Percentiles rank a stretch among this genome's conserved stretches.
phyloP scores from a whole-genome alignment of 2,797 vertebrate species.

The Darevskia nairensis region DNA sequence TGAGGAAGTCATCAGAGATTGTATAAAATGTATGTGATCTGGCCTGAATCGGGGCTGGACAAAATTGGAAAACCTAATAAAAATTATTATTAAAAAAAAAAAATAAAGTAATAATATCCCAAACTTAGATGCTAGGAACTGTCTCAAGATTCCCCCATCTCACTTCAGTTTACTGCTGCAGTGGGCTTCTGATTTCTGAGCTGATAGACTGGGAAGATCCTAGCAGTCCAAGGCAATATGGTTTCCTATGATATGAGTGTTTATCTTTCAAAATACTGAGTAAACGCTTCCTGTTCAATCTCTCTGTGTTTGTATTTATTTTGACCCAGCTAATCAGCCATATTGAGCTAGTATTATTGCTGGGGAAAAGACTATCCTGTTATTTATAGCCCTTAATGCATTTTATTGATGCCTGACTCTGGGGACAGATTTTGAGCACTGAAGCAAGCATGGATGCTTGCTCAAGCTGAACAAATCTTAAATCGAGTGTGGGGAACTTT shows the following conservation, averaged over 20 bases:
- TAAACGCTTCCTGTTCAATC: background rate
- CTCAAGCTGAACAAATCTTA: too few relatives aligned
- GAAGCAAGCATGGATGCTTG: background rate
- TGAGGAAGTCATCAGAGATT: too few relatives aligned
- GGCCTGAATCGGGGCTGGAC: too few relatives aligned
- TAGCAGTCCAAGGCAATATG: too few relatives aligned
- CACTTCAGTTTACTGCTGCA: background rate
- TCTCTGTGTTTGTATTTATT: background rate
- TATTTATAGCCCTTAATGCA: background rate
- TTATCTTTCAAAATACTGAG: background rate
- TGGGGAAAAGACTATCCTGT: background rate
- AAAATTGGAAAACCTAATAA: too few relatives aligned
- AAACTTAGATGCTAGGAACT: background rate
- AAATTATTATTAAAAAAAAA: too few relatives aligned
- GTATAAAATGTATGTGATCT: too few relatives aligned
- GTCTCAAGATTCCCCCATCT: background rate
- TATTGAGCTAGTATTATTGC: background rate
- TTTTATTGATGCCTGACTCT: background rate
- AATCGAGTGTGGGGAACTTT: too few relatives aligned
- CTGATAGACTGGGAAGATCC: background rate
- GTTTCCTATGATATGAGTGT: background rate
- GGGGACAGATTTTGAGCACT: background rate
- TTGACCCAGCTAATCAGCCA: background rate
- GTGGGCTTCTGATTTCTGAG: background rate
- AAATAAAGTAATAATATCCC: background rate